Base-by-base conservation (phyloP, 2,113 vertebrate genomes). In the Xiphophorus couchianus region DNA sequence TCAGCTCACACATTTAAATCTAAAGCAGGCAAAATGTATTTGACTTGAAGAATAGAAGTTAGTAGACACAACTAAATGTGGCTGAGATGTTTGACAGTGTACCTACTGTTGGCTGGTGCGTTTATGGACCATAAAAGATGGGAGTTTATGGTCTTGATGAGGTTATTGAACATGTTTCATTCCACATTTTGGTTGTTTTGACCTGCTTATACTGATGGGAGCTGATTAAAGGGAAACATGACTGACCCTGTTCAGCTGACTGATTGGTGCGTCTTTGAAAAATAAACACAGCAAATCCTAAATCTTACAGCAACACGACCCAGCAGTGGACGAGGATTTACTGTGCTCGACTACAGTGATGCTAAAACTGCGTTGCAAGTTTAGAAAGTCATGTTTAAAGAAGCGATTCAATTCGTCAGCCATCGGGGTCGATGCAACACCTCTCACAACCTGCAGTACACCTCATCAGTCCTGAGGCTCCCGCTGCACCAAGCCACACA, bases 371-470 rank as follows among this genome's bases (percentile, higher is more conserved):
- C 69, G 69, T 60, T 71, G 27, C 51, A 33, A 62, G 39, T 66
- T 30, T 44, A 69, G 42, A 14, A 65, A 76, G 73, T 71, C 73
- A 28, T 74, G 44, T 10, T 48, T 58, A 51, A 60, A 74, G 73
- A 54, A 79, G 74, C 66, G 68, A 78, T 84, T 85, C 82, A 79
- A 88, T 97, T 96, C 93, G 92, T 97, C 95, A 96, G 95, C 91
- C 88, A 90, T 87, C 91, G 90, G 93, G 95, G 96, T 97, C 96
- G 95, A 97, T 97, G 93, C 86, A 91, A 94, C 90, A 83, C 95
- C 95, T 95, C 94, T 87, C 86, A 84, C 94, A 93, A 97, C 96
- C 96, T 93, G 96, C 96, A 95, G 94, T 82, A 94, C 84, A 90
- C 95, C 94, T 95, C 88, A 69, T 81, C 89, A 74, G 82, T 88